Percentiles rank a stretch among this genome's conserved stretches.
Evolutionary conservation across 2,888 invertebrate genomes (phyloP).

Genomic region (Acleris laterana): DNA sequence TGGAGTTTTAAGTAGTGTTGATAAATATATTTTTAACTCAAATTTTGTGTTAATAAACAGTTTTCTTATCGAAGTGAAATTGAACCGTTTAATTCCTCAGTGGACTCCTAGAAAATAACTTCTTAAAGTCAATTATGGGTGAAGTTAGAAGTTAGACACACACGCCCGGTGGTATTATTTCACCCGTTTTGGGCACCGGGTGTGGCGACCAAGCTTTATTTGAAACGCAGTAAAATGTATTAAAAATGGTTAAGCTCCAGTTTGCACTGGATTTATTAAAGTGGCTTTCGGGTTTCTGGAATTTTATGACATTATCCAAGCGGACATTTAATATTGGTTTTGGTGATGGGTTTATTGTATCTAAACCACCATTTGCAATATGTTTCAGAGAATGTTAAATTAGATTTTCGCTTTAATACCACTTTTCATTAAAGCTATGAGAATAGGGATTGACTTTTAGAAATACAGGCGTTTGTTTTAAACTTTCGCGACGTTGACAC

Average conservation of each 20-base stretch:
- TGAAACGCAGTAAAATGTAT: background rate
- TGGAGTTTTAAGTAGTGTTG: too few relatives aligned
- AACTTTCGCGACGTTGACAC: too few relatives aligned
- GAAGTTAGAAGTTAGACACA: conserved; percentile 18
- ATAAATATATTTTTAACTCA: background rate
- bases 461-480: too few relatives aligned
- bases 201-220: conserved; percentile 5
- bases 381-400: too few relatives aligned
- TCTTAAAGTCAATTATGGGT: conserved; percentile 31
- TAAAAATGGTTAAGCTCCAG: background rate
- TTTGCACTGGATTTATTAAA: background rate
- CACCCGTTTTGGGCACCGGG: conserved; percentile 10
- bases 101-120: conserved; percentile 25
- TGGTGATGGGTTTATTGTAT: background rate
- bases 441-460: too few relatives aligned
- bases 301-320: conserved; percentile 2
- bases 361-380: background rate
- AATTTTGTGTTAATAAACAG: too few relatives aligned
- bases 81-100: conserved; percentile 14
- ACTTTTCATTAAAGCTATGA: too few relatives aligned
- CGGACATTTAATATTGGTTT: background rate
- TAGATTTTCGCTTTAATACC: too few relatives aligned
- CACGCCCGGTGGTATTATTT: conserved; percentile 22
- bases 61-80: conserved; percentile 1
- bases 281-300: background rate